A percentile compares a stretch with the other conserved stretches of the same genome.
Evolutionary conservation across 2,888 invertebrate genomes (phyloP).

Genomic region (Tetropium fuscum): DNA sequence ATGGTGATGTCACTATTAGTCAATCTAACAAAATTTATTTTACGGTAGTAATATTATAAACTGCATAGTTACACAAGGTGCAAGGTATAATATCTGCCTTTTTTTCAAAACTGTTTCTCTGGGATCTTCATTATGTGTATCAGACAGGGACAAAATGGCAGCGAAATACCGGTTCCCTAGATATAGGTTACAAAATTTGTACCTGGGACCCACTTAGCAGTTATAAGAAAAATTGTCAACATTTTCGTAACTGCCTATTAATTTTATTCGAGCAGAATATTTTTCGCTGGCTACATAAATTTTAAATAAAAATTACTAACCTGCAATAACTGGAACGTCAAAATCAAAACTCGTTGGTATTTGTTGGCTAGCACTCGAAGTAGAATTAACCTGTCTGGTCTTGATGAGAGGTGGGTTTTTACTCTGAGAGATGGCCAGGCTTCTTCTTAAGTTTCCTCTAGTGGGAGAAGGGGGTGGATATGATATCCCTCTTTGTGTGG

Average conservation of each 20-base stretch:
- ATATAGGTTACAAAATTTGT: background rate
- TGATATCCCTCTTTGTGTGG: constrained; percentile 79
- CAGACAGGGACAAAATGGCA: too few relatives aligned
- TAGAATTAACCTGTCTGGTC: constrained; percentile 79
- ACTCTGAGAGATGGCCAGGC: constrained; percentile 78
- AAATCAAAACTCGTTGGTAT: constrained; percentile 65
- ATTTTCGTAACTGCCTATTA: background rate
- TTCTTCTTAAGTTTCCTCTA: constrained; percentile 74
- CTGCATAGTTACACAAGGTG: too few relatives aligned
- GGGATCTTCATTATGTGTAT: too few relatives aligned
- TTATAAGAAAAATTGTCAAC: background rate
- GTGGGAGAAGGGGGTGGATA: constrained; percentile 86
- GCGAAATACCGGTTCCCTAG: too few relatives aligned
- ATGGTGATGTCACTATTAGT: too few relatives aligned
- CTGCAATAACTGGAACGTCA: constrained; percentile 67
- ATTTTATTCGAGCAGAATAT: background rate
- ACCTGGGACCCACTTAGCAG: background rate
- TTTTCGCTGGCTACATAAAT: background rate
- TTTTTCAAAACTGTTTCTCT: too few relatives aligned
- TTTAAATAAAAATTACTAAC: constrained; percentile 49
- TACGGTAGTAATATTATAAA: too few relatives aligned
- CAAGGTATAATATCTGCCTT: too few relatives aligned
- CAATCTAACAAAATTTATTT: too few relatives aligned
- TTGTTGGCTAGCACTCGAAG: constrained; percentile 59
- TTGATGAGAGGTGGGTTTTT: constrained; percentile 87